These are phyloP conservation scores for Chlorodrepanis virens DNA, from an alignment of 2,113 vertebrate species.

Conservation along the genomic window DNA sequence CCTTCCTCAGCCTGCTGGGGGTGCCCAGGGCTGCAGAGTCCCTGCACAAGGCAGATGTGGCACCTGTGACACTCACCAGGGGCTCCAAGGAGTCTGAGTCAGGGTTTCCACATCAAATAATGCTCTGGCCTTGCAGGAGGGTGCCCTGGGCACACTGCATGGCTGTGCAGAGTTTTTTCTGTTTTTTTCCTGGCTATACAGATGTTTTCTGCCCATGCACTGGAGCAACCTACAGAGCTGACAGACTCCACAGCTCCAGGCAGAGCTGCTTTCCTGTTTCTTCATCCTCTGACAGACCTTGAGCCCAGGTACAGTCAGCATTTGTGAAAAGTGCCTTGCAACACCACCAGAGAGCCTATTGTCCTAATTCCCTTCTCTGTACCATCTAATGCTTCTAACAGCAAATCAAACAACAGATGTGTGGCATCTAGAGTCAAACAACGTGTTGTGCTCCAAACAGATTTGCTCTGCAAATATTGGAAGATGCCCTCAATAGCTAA, in stretches of 20 bases:
- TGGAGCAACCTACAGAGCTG: not conserved
- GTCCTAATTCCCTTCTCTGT: not conserved
- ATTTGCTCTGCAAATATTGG: not conserved
- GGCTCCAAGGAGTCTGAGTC: not conserved
- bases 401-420: not conserved
- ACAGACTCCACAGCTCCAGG: not conserved
- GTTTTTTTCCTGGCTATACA: not conserved
- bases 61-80: too few relatives aligned
- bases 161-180: not conserved
- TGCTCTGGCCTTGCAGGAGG: not conserved
- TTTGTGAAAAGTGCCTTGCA: not conserved
- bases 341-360: not conserved
- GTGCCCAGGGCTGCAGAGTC: not conserved
- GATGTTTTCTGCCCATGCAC: not conserved
- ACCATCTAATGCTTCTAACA: not conserved
- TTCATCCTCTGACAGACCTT: not conserved
- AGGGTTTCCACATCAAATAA: not conserved
- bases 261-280: not conserved
- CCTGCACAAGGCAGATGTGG: not conserved
- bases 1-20: not conserved
- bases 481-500: not conserved
- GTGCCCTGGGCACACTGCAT: not conserved
- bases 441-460: not conserved
- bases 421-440: not conserved
- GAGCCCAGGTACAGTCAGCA: not conserved